Evolutionary conservation across 2,113 vertebrate genomes (phyloP).

Genomic region (Bos taurus): DNA sequence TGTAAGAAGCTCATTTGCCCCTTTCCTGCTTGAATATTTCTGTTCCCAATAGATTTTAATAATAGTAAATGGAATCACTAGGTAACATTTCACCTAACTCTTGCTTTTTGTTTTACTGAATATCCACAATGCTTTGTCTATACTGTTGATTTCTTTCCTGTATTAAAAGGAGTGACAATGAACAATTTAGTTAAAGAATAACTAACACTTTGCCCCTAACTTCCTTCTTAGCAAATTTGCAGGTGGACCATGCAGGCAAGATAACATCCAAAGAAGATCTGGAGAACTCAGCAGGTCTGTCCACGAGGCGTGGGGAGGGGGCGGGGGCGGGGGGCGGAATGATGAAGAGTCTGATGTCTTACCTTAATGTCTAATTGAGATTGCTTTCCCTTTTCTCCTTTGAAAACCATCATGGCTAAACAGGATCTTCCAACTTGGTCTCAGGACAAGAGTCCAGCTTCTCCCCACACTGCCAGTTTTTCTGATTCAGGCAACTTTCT

Average conservation of each 20-base stretch:
- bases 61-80: not conserved
- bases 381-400: not conserved
- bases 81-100: not conserved
- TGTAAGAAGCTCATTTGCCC: not conserved
- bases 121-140: not conserved
- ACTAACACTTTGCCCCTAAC: not conserved
- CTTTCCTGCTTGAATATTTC: not conserved
- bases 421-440: not conserved
- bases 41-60: not conserved
- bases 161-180: not conserved
- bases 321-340: too few relatives aligned
- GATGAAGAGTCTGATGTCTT: not conserved
- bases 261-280: not conserved
- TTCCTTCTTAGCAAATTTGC: not conserved
- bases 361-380: not conserved
- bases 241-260: not conserved
- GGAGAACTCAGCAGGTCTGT: not conserved
- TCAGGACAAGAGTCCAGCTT: not conserved
- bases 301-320: rapidly evolving
- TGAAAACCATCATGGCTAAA: not conserved
- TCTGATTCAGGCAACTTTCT: not conserved
- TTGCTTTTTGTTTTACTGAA: not conserved
- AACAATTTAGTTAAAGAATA: not conserved
- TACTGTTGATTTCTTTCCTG: not conserved
- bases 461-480: not conserved